Conservation (phyloP, 2,797 vertebrate species). For the Urophycis tenuis region DNA sequence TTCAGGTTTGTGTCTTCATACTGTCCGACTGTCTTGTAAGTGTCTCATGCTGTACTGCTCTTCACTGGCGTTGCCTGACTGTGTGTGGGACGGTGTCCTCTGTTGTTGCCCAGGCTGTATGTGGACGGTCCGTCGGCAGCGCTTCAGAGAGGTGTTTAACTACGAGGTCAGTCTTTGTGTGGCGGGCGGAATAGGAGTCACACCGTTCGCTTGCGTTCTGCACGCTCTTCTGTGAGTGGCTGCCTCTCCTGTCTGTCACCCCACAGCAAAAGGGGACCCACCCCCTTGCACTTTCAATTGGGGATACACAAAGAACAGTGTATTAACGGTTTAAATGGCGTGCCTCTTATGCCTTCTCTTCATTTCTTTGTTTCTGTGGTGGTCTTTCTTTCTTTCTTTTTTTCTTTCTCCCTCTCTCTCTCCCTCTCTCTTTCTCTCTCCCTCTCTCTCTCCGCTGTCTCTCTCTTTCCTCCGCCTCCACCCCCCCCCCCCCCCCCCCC, state of each 20-base stretch:
- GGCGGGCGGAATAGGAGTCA: slow-evolving; percentile 94
- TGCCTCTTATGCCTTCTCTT: background rate
- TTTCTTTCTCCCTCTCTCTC: too few relatives aligned
- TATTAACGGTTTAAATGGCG: background rate
- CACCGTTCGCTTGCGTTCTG: slow-evolving; percentile 89
- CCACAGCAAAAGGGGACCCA: background rate
- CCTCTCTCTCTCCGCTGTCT: too few relatives aligned
- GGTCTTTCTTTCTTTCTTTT: slow-evolving; percentile 13
- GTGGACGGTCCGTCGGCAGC: slow-evolving; percentile 93
- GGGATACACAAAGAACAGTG: background rate
- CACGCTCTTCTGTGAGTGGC: slow-evolving; percentile 87
- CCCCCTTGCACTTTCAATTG: background rate
- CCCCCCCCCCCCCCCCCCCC: too few relatives aligned
- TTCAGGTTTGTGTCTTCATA: slow-evolving; percentile 6
- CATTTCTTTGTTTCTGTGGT: background rate
- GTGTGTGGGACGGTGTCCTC: background rate
- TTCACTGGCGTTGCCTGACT: background rate
- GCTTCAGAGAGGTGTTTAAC: slow-evolving; percentile 92
- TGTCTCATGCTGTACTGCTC: background rate
- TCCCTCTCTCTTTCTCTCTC: too few relatives aligned
- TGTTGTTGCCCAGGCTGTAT: slow-evolving; percentile 70
- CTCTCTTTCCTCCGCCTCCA: too few relatives aligned
- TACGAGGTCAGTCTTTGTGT: slow-evolving; percentile 94
- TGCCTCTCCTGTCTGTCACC: slow-evolving; percentile 7
- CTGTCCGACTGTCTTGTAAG: background rate